Base-by-base conservation (phyloP, 2,797 vertebrate species). In the Catharus ustulatus region DNA sequence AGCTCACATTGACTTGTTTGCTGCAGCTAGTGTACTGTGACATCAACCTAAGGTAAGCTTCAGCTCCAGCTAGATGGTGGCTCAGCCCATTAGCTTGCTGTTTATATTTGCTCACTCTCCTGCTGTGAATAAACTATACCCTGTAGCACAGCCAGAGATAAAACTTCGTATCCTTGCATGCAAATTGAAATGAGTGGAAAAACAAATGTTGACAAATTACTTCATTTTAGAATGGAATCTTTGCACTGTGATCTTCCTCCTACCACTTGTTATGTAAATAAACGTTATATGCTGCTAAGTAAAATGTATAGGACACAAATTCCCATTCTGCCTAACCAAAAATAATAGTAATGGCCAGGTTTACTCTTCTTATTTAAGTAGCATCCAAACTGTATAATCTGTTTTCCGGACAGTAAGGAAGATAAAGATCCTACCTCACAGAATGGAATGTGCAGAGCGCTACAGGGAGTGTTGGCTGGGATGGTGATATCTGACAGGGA, bases 71-170 rank as follows among this genome's bases (percentile, higher is more conserved):
- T 87, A 64, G 57, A 89, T n/a, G 80, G 78, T 18, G 13, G 90
- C 34, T 89, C 95, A 93, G 86, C 38, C 94, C 93, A 90, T 95
- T 96, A 96, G 93, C 90, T 89, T 93, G 71, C 90, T 96, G 71
- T 59, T 95, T 93, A 58, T 89, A 89, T 95, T 95, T 95, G 86
- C 78, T 94, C 3, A 93, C 71, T 73, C 85, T 92, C 95, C 92
- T 90, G 88, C 90, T 95, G 93, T 93, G 93, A 89, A 92, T 94
- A 89, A 96, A 80, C 94, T 68, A 77, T 68, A 92, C 68, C 64
- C 92, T 93, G 81, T 77, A 94, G 87, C 87, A 90, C 78, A 89
- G 86, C 68, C 74, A 90, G 93, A 89, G 71, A 93, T 79, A 94
- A 90, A 93, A 92, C 61, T 79, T 80, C 43, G 63, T 87, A 76